Evolutionary conservation across 2,888 invertebrate species (phyloP).

Genomic region (Phalera bucephala): DNA sequence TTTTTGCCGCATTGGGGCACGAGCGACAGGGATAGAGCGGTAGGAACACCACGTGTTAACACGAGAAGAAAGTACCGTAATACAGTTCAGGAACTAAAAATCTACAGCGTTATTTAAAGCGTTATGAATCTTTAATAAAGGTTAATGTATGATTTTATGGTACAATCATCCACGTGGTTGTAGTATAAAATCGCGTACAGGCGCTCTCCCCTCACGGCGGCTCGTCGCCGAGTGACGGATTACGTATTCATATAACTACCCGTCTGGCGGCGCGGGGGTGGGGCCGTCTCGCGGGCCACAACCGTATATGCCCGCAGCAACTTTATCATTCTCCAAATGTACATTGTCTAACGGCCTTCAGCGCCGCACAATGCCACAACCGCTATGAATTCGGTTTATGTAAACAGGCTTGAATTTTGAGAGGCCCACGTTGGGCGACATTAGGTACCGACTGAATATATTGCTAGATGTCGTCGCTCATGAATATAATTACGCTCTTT

Average conservation of each 20-base stretch:
- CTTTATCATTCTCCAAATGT: slow-evolving; percentile 36
- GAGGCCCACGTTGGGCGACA: slow-evolving; percentile 26
- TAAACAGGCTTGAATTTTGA: slow-evolving; percentile 34
- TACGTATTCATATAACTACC: slow-evolving; percentile 35
- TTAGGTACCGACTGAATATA: background rate
- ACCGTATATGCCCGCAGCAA: slow-evolving; percentile 26
- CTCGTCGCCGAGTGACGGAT: slow-evolving; percentile 45
- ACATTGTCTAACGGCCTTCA: slow-evolving; percentile 41
- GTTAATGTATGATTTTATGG: background rate
- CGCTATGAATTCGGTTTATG: slow-evolving; percentile 37
- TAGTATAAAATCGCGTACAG: background rate
- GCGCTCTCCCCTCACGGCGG: slow-evolving; percentile 27
- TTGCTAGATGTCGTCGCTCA: slow-evolving; percentile 3
- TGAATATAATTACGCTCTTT: slow-evolving; percentile 4
- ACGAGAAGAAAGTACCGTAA: slow-evolving; percentile 26
- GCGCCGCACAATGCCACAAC: slow-evolving; percentile 43
- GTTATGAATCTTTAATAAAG: too few relatives aligned
- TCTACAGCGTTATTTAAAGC: background rate
- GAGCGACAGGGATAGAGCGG: slow-evolving; percentile 46
- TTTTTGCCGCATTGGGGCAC: slow-evolving; percentile 76
- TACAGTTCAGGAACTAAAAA: slow-evolving; percentile 29
- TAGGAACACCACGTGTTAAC: slow-evolving; percentile 29
- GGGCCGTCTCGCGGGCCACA: slow-evolving; percentile 40
- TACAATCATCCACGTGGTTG: slow-evolving; percentile 1
- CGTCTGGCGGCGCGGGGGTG: slow-evolving; percentile 24